Evolutionary conservation across 2,113 vertebrate genomes (phyloP).

Genomic region (Eublepharis macularius): DNA sequence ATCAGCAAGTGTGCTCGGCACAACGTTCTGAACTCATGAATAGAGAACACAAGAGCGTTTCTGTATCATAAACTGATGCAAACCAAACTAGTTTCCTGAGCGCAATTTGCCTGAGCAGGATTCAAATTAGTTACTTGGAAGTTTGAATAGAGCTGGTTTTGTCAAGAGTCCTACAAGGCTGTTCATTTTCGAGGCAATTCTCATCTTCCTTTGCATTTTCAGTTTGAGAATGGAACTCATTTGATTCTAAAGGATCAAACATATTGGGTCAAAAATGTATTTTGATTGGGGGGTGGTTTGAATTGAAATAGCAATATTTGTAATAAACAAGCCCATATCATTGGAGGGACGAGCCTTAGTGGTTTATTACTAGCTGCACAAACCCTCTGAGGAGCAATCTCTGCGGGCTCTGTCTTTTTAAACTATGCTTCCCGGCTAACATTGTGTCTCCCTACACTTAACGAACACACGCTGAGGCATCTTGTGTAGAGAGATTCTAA

Average conservation of each 20-base stretch:
- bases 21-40: conserved; percentile 22
- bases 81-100: conserved; percentile 51
- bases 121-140: conserved; percentile 37
- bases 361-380: background rate
- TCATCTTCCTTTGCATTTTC: conserved; percentile 47
- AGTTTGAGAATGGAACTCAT: conserved; percentile 29
- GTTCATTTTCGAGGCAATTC: conserved; percentile 44
- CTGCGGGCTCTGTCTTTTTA: no score
- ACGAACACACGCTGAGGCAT: no score
- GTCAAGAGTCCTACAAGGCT: conserved; percentile 37
- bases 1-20: background rate
- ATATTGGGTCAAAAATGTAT: conserved; percentile 18
- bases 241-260: conserved; percentile 38
- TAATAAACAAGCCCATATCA: background rate
- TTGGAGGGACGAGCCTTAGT: background rate
- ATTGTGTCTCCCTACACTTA: no score
- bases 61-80: conserved; percentile 33
- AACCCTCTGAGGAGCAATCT: no score
- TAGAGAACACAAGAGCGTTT: conserved; percentile 18
- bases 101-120: conserved; percentile 46
- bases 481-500: no score
- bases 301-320: background rate
- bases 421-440: no score
- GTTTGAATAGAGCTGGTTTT: conserved; percentile 21
- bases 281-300: background rate